A percentile compares a stretch with the other conserved stretches of the same genome.
phyloP scores from a whole-genome alignment of 2,113 vertebrate genomes.

The Vombatus ursinus region DNA sequence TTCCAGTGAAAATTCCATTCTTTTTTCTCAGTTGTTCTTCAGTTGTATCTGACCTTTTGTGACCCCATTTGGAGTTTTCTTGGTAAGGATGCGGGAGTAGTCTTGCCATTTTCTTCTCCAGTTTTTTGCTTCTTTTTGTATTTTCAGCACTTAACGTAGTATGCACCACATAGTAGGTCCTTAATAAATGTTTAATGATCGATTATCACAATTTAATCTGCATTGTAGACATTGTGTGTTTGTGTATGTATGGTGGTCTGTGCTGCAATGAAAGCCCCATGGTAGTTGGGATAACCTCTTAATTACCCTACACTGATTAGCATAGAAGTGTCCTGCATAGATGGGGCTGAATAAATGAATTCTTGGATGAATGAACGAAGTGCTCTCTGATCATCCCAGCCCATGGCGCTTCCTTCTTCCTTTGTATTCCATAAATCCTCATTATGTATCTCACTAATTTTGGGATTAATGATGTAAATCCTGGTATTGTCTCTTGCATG shows the following conservation, averaged over 20 bases:
- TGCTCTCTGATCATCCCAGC: not conserved
- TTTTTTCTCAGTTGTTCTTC: not conserved
- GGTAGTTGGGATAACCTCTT: not conserved
- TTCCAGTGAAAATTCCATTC: not conserved
- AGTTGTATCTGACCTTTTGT: not conserved
- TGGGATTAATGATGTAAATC: not conserved
- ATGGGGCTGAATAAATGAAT: not conserved
- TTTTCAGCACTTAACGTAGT: not conserved
- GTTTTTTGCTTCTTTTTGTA: not conserved
- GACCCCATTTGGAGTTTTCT: not conserved
- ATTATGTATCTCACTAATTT: not conserved
- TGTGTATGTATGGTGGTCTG: not conserved
- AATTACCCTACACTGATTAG: not conserved
- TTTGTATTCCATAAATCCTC: not conserved
- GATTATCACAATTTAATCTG: not conserved
- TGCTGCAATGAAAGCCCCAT: not conserved
- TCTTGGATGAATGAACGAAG: not conserved
- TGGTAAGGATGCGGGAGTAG: not conserved
- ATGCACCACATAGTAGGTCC: not conserved
- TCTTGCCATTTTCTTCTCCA: not conserved
- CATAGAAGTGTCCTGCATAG: not conserved
- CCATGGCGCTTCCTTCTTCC: not conserved
- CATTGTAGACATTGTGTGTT: not conserved
- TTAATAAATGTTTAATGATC: not conserved
- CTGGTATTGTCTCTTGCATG: not conserved